These are phyloP conservation scores for Peucedramus taeniatus DNA, from an alignment of 2,113 vertebrate species.

Conservation along the genomic window DNA sequence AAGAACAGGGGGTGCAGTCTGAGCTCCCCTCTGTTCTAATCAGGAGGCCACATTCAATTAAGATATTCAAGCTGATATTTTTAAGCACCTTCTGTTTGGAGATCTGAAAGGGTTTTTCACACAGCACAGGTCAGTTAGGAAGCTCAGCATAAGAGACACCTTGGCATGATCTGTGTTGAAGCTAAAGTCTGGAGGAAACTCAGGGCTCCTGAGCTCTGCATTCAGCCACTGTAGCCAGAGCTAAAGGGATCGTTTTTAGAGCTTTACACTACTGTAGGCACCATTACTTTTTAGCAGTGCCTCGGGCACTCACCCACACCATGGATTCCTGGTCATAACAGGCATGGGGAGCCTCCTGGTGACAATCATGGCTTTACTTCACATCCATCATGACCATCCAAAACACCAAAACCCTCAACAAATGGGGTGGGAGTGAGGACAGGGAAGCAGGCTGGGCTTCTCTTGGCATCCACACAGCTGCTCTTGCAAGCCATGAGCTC, in stretches of 20 bases:
- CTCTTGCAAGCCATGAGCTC: not conserved
- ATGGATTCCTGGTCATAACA: rapidly evolving
- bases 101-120: not conserved
- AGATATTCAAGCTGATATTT: not conserved
- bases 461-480: not conserved
- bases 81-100: not conserved
- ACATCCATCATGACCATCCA: not conserved
- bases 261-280: not conserved
- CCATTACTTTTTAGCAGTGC: not conserved
- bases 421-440: not conserved
- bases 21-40: not conserved
- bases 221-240: not conserved
- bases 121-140: not conserved
- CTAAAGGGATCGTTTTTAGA: not conserved
- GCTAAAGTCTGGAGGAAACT: not conserved
- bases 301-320: not conserved
- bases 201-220: not conserved
- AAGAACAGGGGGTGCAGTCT: not conserved
- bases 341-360: not conserved
- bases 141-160: not conserved
- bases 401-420: not conserved
- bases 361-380: not conserved
- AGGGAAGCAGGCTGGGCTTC: not conserved
- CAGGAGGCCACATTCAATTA: not conserved
- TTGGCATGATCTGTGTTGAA: not conserved